phyloP scores from a whole-genome alignment of 2,113 vertebrate genomes.

The Capricornis sumatraensis region DNA sequence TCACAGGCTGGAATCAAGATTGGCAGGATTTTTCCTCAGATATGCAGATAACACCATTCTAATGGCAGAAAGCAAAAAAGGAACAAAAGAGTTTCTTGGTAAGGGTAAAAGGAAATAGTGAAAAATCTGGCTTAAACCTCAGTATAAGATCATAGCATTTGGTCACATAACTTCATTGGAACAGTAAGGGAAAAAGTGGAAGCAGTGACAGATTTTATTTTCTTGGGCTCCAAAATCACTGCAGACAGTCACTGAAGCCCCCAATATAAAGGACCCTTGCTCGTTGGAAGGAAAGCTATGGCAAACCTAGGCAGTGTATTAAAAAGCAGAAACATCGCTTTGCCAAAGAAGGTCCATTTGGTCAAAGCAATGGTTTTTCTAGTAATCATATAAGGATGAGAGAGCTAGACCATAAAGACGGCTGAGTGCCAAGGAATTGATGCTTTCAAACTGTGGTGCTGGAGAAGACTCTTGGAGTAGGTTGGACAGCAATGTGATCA shows the following conservation, averaged over 20 bases:
- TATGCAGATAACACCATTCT: not conserved
- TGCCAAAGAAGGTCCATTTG: not conserved
- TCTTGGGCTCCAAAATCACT: not conserved
- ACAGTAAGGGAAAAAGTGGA: not conserved
- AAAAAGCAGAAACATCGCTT: not conserved
- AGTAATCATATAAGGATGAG: not conserved
- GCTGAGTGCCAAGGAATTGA: not conserved
- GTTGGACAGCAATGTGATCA: not conserved
- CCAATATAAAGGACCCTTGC: not conserved
- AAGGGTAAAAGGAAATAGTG: not conserved
- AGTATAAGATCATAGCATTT: not conserved
- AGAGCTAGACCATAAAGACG: not conserved
- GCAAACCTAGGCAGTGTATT: not conserved
- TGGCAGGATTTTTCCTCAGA: not conserved
- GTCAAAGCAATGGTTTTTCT: not conserved
- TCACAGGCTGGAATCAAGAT: not conserved
- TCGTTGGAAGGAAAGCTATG: not conserved
- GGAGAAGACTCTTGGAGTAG: not conserved
- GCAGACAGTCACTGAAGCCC: not conserved
- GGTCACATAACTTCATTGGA: not conserved
- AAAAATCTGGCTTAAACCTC: not conserved
- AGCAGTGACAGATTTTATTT: not conserved
- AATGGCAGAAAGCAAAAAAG: not conserved
- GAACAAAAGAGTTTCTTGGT: not conserved
- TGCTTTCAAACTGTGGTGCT: not conserved